Evolutionary conservation across 2,113 vertebrate species (phyloP).

Genomic region (Brachypodius melanocephalos): DNA sequence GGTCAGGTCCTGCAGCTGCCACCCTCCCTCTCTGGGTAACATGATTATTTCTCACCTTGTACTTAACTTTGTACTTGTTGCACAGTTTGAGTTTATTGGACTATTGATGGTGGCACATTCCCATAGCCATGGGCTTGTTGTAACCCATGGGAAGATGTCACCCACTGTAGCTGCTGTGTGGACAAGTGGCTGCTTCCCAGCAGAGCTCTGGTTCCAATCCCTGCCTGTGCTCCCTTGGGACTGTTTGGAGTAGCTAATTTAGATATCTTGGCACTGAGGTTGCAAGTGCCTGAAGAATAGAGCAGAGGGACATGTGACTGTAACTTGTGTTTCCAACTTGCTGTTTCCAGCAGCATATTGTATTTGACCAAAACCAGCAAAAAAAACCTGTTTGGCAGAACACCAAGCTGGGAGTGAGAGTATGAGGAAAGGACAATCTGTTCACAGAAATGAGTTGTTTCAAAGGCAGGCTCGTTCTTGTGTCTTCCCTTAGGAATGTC

Average conservation of each 20-base stretch:
- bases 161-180: background rate
- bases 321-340: constrained; percentile 67
- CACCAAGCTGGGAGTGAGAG: constrained; percentile 70
- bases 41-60: background rate
- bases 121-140: background rate
- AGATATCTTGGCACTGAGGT: constrained; percentile 16
- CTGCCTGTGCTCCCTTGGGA: background rate
- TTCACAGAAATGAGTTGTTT: constrained; percentile 57
- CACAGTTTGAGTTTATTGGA: background rate
- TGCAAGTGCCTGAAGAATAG: constrained; percentile 47
- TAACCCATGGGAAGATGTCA: background rate
- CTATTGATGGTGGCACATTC: fast-evolving
- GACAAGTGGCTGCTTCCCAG: background rate
- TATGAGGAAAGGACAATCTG: constrained; percentile 54
- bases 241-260: constrained; percentile 8
- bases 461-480: constrained; percentile 26
- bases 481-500: constrained; percentile 17
- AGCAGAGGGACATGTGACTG: constrained; percentile 72
- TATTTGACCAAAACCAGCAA: constrained; percentile 68
- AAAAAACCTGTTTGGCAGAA: constrained; percentile 65
- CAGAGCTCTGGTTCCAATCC: background rate
- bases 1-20: background rate
- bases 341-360: constrained; percentile 72
- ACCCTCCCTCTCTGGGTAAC: background rate
- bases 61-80: background rate